phyloP scores from a whole-genome alignment of 1,140 invertebrate species.

The Spodoptera frugiperda region DNA sequence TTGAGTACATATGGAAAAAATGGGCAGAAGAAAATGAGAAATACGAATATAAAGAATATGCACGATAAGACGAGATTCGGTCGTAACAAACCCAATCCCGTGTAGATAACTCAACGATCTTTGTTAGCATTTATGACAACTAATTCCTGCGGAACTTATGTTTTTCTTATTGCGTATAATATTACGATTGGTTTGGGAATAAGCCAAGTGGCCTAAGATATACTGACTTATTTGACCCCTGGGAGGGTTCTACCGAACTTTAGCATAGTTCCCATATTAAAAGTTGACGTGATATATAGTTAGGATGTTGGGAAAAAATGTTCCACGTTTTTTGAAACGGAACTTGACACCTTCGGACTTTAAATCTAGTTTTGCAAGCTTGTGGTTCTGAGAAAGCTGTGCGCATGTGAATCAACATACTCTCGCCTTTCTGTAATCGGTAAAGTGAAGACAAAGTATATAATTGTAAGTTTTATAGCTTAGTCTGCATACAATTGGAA shows the following conservation, averaged over 20 bases:
- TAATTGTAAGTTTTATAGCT: too few species aligned
- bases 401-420: too few species aligned
- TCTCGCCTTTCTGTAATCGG: too few species aligned
- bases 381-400: too few species aligned
- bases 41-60: neutral
- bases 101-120: constrained; percentile 30
- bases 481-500: too few species aligned
- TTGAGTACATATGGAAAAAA: too few species aligned
- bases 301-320: constrained; percentile 48
- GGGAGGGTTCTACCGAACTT: constrained; percentile 65
- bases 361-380: neutral
- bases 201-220: constrained; percentile 70
- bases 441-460: too few species aligned
- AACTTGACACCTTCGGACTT: neutral
- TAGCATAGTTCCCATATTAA: constrained; percentile 61
- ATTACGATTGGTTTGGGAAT: constrained; percentile 82
- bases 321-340: neutral
- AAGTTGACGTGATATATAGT: constrained; percentile 63
- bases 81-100: neutral
- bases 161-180: constrained; percentile 58
- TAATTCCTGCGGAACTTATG: constrained; percentile 60
- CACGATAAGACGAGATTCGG: neutral
- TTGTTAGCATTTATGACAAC: constrained; percentile 47
- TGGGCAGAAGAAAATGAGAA: neutral
- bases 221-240: constrained; percentile 72